These are phyloP conservation scores for Pterostichus niger DNA, from an alignment of 2,888 invertebrate genomes.

Conservation along the genomic window DNA sequence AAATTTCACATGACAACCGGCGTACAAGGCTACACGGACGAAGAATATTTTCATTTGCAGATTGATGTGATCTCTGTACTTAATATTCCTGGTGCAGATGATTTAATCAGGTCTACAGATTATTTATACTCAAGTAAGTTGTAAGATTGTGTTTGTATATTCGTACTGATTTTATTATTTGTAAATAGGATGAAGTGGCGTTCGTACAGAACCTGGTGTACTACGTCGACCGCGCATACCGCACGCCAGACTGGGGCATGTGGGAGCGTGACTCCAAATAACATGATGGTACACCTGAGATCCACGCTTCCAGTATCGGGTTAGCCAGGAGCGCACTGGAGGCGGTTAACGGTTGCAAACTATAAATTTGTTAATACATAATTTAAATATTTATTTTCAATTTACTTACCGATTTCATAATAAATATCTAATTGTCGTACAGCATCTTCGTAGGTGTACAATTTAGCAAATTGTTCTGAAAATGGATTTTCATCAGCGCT, in stretches of 20 bases:
- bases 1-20: slow-evolving; percentile 97
- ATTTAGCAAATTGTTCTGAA: slow-evolving; percentile 89
- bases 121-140: slow-evolving; percentile 91
- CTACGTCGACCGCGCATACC: slow-evolving; percentile 98
- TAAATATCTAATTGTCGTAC: slow-evolving; percentile 94
- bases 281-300: slow-evolving; percentile 98
- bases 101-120: slow-evolving; percentile 98
- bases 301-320: slow-evolving; percentile 98
- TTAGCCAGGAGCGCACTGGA: slow-evolving; percentile 99
- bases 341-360: slow-evolving; percentile 99
- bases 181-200: slow-evolving; percentile 92
- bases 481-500: slow-evolving; percentile 87
- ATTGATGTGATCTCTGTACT: slow-evolving; percentile 97
- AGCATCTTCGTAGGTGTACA: slow-evolving; percentile 93
- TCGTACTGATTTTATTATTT: too few species aligned
- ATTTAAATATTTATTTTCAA: slow-evolving; percentile 51
- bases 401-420: slow-evolving; percentile 90
- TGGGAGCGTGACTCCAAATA: slow-evolving; percentile 99
- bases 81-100: slow-evolving; percentile 98
- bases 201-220: slow-evolving; percentile 99
- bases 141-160: too few species aligned
- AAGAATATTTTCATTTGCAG: slow-evolving; percentile 95
- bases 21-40: slow-evolving; percentile 88
- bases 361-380: slow-evolving; percentile 74
- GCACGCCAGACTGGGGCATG: slow-evolving; percentile 99